phyloP scores from a whole-genome alignment of 2,113 vertebrate genomes.

The Ammodytes marinus region DNA sequence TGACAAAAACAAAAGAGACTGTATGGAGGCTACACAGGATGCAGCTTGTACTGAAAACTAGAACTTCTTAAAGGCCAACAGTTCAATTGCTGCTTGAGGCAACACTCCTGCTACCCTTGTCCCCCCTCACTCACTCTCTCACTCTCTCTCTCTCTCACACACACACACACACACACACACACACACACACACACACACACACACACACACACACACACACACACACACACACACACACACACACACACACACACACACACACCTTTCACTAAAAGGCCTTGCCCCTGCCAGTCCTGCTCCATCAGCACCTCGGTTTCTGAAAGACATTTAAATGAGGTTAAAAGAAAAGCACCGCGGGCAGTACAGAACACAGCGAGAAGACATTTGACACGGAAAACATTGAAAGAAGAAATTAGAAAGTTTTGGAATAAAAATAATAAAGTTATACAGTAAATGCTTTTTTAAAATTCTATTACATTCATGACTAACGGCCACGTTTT shows the following conservation, averaged over 20 bases:
- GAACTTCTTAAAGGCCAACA: neutral
- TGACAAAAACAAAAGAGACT: neutral
- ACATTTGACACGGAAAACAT: neutral
- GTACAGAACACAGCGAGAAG: neutral
- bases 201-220: no score
- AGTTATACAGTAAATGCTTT: neutral
- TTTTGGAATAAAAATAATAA: neutral
- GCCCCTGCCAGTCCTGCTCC: neutral
- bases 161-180: no score
- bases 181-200: no score
- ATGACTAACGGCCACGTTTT: no score
- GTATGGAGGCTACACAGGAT: neutral
- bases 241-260: no score
- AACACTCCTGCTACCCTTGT: neutral
- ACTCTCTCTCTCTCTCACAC: neutral
- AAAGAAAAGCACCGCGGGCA: neutral
- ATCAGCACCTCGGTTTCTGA: constrained; percentile 7
- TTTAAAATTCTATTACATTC: no score
- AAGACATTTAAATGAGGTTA: constrained; percentile 15
- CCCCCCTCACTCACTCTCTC: neutral
- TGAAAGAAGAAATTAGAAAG: neutral
- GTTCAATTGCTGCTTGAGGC: neutral
- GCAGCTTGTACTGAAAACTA: neutral
- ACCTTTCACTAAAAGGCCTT: neutral
- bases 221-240: no score